phyloP scores from a whole-genome alignment of 2,888 invertebrate species.

The Troglohyphantes excavatus region DNA sequence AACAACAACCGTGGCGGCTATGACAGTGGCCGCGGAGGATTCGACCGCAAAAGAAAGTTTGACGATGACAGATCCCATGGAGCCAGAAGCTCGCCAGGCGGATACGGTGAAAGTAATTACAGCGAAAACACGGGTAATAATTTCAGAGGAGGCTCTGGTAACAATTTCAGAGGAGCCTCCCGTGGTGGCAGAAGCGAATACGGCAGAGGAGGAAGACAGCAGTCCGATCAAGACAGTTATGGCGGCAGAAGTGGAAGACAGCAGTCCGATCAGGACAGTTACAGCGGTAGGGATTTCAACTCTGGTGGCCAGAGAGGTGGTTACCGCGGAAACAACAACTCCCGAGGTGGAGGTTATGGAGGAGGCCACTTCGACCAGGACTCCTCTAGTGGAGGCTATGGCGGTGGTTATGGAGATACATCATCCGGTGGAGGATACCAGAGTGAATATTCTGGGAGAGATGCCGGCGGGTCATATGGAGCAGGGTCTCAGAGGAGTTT shows the following conservation, averaged over 20 bases:
- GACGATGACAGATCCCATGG: conserved; percentile 42
- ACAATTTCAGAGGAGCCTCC: neutral
- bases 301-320: neutral
- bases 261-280: conserved; percentile 66
- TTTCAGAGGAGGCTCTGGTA: neutral
- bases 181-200: conserved; percentile 5
- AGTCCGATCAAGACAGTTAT: conserved; percentile 57
- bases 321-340: neutral
- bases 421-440: conserved; percentile 7
- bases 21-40: conserved; percentile 22
- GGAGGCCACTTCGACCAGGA: neutral
- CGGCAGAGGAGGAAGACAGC: conserved; percentile 50
- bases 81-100: conserved; percentile 9
- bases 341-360: conserved; percentile 2
- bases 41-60: conserved; percentile 69
- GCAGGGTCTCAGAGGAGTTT: conserved; percentile 31
- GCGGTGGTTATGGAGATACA: conserved; percentile 4
- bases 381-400: neutral
- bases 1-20: conserved; percentile 64
- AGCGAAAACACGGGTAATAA: neutral
- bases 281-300: neutral
- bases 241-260: conserved; percentile 36
- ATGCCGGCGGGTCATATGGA: conserved; percentile 2
- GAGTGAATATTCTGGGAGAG: conserved; percentile 25
- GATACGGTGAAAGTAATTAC: conserved; percentile 35